Base-by-base conservation (phyloP, 2,113 vertebrate species). In the Myotis lucifugus region DNA sequence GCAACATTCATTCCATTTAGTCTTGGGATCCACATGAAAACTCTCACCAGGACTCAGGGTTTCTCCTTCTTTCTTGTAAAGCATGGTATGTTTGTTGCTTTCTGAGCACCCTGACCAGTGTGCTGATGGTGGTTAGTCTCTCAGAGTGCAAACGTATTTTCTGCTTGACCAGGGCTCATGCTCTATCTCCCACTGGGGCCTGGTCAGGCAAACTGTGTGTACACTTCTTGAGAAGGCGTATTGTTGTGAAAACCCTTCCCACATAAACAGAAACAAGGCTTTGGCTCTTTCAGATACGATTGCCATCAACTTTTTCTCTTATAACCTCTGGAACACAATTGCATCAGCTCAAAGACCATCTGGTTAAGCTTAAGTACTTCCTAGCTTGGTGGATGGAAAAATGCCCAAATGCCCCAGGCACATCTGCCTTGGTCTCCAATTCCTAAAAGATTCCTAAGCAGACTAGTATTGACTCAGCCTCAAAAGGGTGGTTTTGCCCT, bases 281-380 rank as follows among this genome's bases (percentile, higher is more conserved):
- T 5, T 67, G 54, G 66, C 79, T 94, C 52, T 83, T 88, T 70
- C 52, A 32, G 70, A 89, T 54, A 42, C 0, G 3, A 52, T 15
- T 14, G 66, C 81, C 95, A 96, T 67, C 77, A 93, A 92, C 96
- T 96, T 97, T 96, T 96, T 56, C 94, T 95, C 96, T 90, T 73
- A 25, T 96, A 88, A 96, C 95, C 88, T 96, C 92, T 96, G 94
- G 56, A 61, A 94, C 88, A 93, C 74, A 73, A 88, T 95, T 96
- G 85, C 96, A 77, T 94, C 96, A 97, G 64, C 52, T 69, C 83
- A 32, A 59, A 87, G 42, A 81, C 83, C n/a, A 69, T 92, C 90
- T 90, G 90, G 84, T 61, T 72, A 88, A 48, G 59, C 69, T 25
- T 34, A 34, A 72, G 17, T 42, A 21, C 64, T 52, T 34, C 32